Percentiles rank a stretch among this genome's conserved stretches.
Evolutionary conservation across 2,797 vertebrate species (phyloP).

Genomic region (Urosaurus nigricauda): DNA sequence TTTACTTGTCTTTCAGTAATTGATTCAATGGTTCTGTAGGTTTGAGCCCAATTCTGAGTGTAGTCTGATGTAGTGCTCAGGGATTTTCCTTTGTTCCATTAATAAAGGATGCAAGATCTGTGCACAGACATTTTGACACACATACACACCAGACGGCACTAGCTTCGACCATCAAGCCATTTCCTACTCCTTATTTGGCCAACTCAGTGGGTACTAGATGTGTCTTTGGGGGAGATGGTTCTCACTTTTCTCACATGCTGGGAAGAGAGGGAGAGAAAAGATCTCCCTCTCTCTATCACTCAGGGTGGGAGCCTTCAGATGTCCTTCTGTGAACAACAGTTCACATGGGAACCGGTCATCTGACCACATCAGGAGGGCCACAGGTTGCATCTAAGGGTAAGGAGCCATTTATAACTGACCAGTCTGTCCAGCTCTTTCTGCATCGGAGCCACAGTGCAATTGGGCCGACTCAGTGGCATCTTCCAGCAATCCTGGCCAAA

Average conservation of each 20-base stretch:
- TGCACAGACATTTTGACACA: not conserved
- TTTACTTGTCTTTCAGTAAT: too few species aligned
- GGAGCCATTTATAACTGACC: not conserved
- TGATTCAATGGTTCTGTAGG: too few species aligned
- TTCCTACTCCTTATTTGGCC: too few species aligned
- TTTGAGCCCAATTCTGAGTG: too few species aligned
- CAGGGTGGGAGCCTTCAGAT: not conserved
- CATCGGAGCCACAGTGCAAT: not conserved
- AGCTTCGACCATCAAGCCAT: not conserved
- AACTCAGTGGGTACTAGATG: fast-evolving
- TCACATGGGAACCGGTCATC: too few species aligned
- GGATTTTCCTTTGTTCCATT: not conserved
- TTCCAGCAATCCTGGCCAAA: not conserved
- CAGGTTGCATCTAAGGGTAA: too few species aligned
- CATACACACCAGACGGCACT: not conserved
- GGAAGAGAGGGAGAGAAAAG: not conserved
- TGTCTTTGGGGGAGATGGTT: too few species aligned
- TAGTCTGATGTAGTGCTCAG: too few species aligned
- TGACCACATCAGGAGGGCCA: too few species aligned
- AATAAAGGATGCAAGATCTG: too few species aligned
- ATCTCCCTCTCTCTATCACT: not conserved
- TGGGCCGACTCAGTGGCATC: too few species aligned
- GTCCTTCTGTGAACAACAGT: not conserved
- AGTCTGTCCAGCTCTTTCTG: not conserved
- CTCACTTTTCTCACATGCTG: not conserved